Evolutionary conservation across 2,888 invertebrate genomes (phyloP), one percentile per base, ranked within the genome.

Genomic region (Auanema freiburgensis): DNA sequence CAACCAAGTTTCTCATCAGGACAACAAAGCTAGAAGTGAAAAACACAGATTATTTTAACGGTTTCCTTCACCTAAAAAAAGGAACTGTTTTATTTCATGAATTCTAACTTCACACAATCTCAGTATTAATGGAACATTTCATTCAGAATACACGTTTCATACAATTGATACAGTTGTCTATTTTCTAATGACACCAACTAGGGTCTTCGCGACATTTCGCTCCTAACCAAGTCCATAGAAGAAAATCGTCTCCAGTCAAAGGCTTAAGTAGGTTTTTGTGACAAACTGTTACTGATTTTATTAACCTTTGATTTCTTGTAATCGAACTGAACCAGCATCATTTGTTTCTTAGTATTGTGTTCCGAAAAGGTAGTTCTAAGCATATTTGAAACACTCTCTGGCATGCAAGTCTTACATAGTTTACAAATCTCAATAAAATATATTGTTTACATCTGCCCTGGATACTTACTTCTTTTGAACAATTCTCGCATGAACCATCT

Each of bases 151-250:
- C n/a, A n/a, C n/a, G n/a, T n/a, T n/a, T n/a, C n/a, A n/a, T n/a
- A n/a, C n/a, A n/a, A n/a, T n/a, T n/a, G n/a, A n/a, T n/a, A n/a
- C n/a, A n/a, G n/a, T n/a, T n/a, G n/a, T n/a, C n/a, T n/a, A n/a
- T n/a, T n/a, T n/a, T n/a, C n/a, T 33, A 33, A 33, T 33, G 33
- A 49, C 95, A 95, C 92, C 93, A 95, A 40, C 89, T 88, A 3
- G 85, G 73, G 80, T 95, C 92, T 66, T 88, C 86, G 71, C 89
- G 86, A 83, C 95, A 96, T 87, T 94, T 95, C 55, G 91, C 92
- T 84, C 90, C 88, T 84, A 91, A 93, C 95, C 95, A 96, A 66
- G 89, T 85, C 56, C 89, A 87, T 83, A 92, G 89, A 67, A 92
- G 85, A 83, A 89, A 88, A 85, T 94, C 93, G 43, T 73, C 67